Evolutionary conservation across 2,113 vertebrate species (phyloP), one percentile per base, ranked within the genome.

Genomic region (Saimiri boliviensis): DNA sequence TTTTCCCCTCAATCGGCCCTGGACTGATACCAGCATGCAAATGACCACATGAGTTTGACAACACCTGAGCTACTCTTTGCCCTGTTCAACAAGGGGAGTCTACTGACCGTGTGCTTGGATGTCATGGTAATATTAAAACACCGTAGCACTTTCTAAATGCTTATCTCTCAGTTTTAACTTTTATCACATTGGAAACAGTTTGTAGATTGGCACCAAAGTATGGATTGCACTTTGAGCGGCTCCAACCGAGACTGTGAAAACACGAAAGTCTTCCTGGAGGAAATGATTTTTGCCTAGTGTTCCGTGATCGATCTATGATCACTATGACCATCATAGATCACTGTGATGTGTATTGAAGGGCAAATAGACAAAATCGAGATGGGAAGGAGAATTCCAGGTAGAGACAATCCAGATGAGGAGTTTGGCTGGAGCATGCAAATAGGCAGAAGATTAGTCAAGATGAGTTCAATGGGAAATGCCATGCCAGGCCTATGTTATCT

Each of bases 191-290:
- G 68, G 19, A 10, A 63, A 77, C 1, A 58, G 10, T 25, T 73
- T 60, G 9, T 47, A 35, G 40, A 14, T 58, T 21, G 42, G 40
- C 73, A 20, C 37, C 0, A 2, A 20, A 5, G 1, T 2, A 5
- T 60, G 52, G 32, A 32, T 13, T 56, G 7, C 4, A 45, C 42
- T 70, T 20, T 40, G 37, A 47, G 16, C 10, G 83, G 10, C 30
- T 45, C 35, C 81, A 35, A 58, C 20, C 79, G 92, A 70, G 13
- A 35, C 14, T 30, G 10, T 56, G 23, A 73, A 85, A 90, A 88
- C 21, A 42, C 71, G 49, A 81, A 95, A 68, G 45, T 0, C 45
- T 91, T 91, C 91, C 66, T 83, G 60, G 82, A 93, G 56, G 70
- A 90, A 47, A 35, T 45, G 4, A 86, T 11, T 74, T 70, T 54